Base-by-base conservation (phyloP, 2,797 vertebrate genomes). In the Coendou prehensilis region DNA sequence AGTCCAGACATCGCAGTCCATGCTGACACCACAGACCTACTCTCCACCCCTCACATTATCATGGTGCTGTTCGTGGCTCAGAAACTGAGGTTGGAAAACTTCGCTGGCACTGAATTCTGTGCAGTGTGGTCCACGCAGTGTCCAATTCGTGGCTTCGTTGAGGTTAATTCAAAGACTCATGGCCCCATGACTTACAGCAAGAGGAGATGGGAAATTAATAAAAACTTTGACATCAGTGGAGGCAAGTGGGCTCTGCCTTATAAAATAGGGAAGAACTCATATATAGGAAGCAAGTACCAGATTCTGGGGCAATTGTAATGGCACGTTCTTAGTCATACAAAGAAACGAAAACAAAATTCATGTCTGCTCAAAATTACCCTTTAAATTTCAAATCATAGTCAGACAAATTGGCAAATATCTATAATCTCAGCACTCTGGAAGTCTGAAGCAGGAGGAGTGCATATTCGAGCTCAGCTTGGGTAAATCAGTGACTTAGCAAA, bases 31-130 rank as follows among this genome's bases (percentile, higher is more conserved):
- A 2, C 28, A 84, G 84, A 18, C 0, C 4, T n/a, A 9, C 10
- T 5, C 7, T 1, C 22, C 13, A 0, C 9, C 82, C 18, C 13
- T 45, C 6, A 0, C 5, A 14, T 5, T 80, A 47, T 63, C n/a
- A 1, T 9, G 6, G 17, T 22, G 13, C 26, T 54, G 1, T 23
- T 5, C 17, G 69, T 28, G n/a, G 15, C 63, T 67, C 61, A 6
- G 47, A 37, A 78, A 45, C 18, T 15, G 18, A 71, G 5, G 6
- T 2, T 14, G 6, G 26, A 37, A 41, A 20, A 52, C 67, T 54
- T 57, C 4, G 20, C 54, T 50, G 22, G 33, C 28, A 5, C 54
- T 9, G 1, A 20, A 7, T 4, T 92, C 20, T 45, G 22, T 37
- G 47, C 18, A 59, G 64, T 20, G 52, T 64, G 18, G 30, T 28